Evolutionary conservation across 2,113 vertebrate species (phyloP).

Genomic region (Mastomys natalensis): DNA sequence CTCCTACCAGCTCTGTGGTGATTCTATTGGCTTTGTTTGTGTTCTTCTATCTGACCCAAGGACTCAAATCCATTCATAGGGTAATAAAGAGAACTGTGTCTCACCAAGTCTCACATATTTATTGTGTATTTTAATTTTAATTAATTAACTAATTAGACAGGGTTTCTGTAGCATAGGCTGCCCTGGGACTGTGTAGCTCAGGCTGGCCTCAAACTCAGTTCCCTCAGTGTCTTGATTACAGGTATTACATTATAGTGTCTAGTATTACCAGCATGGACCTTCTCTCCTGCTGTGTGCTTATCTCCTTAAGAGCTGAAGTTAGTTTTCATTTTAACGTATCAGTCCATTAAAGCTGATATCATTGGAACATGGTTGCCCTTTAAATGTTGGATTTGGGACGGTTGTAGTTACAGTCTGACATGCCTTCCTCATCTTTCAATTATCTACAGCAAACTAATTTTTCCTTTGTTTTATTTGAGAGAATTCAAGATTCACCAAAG

Average conservation of each 20-base stretch:
- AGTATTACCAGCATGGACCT: not conserved
- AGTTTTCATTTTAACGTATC: constrained; percentile 53
- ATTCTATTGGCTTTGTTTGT: not conserved
- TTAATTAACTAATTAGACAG: not conserved
- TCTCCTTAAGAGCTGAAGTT: constrained; percentile 15
- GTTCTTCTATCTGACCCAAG: not conserved
- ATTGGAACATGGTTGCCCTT: constrained; percentile 9
- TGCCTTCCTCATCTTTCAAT: constrained; percentile 30
- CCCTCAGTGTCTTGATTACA: not conserved
- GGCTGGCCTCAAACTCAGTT: not conserved
- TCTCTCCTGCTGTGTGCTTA: not conserved
- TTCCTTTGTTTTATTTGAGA: constrained; percentile 1
- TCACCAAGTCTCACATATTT: not conserved
- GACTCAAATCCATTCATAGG: not conserved
- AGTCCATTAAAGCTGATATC: not conserved
- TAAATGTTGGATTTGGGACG: constrained; percentile 2
- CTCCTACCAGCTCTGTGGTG: not conserved
- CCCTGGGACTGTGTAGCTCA: not conserved
- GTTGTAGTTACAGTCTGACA: not conserved
- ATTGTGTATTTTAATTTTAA: not conserved
- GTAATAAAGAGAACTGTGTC: not conserved
- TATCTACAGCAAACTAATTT: not conserved
- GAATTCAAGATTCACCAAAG: constrained; percentile 49
- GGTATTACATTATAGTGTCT: not conserved
- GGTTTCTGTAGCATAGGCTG: not conserved